A percentile compares a stretch with the other conserved stretches of the same genome.
Conservation (phyloP, 2,797 vertebrate species). For the Eptatretus atami region DNA sequence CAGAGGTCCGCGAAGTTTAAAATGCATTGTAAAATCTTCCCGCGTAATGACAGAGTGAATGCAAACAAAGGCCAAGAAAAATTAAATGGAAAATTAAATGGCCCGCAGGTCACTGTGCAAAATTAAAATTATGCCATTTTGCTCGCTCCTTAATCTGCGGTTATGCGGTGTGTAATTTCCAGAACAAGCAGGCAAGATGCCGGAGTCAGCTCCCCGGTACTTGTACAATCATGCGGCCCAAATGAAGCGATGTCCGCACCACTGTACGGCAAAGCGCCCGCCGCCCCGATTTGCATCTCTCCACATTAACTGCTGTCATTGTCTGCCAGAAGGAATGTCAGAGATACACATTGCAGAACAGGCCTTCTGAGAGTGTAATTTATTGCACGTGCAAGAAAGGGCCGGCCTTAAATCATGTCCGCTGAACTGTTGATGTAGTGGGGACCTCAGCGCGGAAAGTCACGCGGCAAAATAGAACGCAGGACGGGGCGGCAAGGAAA, state of each 20-base stretch:
- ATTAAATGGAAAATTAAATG: conserved; percentile 6
- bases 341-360: conserved; percentile 4
- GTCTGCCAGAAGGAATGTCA: conserved; percentile 6
- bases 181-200: conserved; percentile 5
- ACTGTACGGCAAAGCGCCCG: not conserved
- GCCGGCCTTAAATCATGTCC: conserved; percentile 3
- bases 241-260: not conserved
- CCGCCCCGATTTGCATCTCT: conserved; percentile 1
- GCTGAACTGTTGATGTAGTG: not conserved
- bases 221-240: conserved; percentile 4
- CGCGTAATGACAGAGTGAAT: conserved; percentile 4
- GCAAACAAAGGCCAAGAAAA: conserved; percentile 5
- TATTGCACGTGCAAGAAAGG: conserved; percentile 2
- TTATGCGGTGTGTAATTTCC: conserved; percentile 5
- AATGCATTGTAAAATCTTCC: conserved; percentile 5
- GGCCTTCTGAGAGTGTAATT: conserved; percentile 2
- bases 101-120: conserved; percentile 2
- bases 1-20: conserved; percentile 4
- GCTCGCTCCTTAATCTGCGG: conserved; percentile 5
- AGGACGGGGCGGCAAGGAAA: too few species aligned
- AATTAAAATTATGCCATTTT: conserved; percentile 6
- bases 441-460: not conserved
- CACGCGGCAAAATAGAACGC: too few species aligned
- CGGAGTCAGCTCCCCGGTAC: conserved; percentile 1
- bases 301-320: conserved; percentile 1